A percentile compares a stretch with the other conserved stretches of the same genome.
Conservation (phyloP, 2,888 invertebrate genomes). For the Neoaliturus tenellus region DNA sequence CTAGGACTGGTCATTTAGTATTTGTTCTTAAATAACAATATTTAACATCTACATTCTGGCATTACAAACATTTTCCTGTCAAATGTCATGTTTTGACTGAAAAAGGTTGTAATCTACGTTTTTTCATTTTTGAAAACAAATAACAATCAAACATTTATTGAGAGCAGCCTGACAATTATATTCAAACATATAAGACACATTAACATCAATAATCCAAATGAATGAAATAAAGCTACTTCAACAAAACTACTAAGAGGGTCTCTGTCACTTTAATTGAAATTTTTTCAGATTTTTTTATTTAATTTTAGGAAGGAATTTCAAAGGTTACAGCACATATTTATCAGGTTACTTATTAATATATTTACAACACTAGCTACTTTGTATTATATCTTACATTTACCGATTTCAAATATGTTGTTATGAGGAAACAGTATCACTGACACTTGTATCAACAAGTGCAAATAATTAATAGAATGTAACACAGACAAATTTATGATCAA, state of each 20-base stretch:
- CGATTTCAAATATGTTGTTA: too few species aligned
- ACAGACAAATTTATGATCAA: too few species aligned
- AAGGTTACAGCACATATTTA: not conserved
- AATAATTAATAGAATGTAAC: too few species aligned
- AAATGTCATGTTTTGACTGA: not conserved
- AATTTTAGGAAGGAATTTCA: not conserved
- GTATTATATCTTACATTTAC: not conserved
- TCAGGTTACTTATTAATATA: not conserved
- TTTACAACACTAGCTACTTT: not conserved
- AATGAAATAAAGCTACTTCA: too few species aligned
- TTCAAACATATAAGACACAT: not conserved
- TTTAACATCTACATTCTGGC: not conserved
- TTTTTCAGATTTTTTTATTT: too few species aligned
- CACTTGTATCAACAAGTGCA: not conserved
- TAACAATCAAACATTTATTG: not conserved
- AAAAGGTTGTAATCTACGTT: not conserved
- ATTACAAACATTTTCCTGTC: conserved; percentile 1
- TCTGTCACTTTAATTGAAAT: too few species aligned
- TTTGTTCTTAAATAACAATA: not conserved
- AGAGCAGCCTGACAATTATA: not conserved
- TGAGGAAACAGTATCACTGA: not conserved
- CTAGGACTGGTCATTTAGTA: not conserved
- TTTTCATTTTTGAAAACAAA: not conserved
- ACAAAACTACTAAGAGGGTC: too few species aligned
- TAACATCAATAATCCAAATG: too few species aligned